These are phyloP conservation scores for Melanotaenia pygmaea DNA, from an alignment of 2,797 vertebrate genomes.

Conservation along the genomic window DNA sequence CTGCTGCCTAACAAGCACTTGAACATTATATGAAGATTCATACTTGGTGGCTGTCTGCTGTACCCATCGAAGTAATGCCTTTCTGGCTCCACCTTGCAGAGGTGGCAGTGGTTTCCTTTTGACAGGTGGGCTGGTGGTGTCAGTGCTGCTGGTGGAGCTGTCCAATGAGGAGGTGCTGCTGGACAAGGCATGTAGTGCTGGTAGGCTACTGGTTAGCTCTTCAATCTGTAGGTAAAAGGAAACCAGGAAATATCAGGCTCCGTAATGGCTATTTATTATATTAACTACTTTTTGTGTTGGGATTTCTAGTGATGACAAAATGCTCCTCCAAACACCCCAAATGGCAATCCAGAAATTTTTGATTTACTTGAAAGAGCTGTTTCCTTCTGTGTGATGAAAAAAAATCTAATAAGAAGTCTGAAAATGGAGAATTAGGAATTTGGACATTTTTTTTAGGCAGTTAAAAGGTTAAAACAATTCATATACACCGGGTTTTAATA, in stretches of 20 bases:
- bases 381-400: no score
- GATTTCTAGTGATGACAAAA: not conserved
- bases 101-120: conserved; percentile 91
- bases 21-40: conserved; percentile 31
- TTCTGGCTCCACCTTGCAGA: conserved; percentile 91
- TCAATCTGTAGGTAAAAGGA: conserved; percentile 86
- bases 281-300: not conserved
- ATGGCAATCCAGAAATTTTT: not conserved
- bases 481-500: not conserved
- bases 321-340: not conserved
- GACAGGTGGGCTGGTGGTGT: conserved; percentile 91
- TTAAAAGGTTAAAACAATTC: not conserved
- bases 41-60: conserved; percentile 93
- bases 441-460: not conserved
- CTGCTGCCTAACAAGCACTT: not conserved
- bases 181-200: conserved; percentile 87
- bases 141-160: conserved; percentile 88
- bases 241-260: conserved; percentile 1
- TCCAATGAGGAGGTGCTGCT: conserved; percentile 93
- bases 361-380: not conserved
- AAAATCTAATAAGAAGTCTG: not conserved
- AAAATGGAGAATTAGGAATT: not conserved
- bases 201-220: conserved; percentile 94
- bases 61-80: conserved; percentile 94
- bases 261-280: not conserved